Evolutionary conservation across 1,140 invertebrate species (phyloP), one percentile per base, ranked within the genome.

Genomic region (Bradynema listronoti): DNA sequence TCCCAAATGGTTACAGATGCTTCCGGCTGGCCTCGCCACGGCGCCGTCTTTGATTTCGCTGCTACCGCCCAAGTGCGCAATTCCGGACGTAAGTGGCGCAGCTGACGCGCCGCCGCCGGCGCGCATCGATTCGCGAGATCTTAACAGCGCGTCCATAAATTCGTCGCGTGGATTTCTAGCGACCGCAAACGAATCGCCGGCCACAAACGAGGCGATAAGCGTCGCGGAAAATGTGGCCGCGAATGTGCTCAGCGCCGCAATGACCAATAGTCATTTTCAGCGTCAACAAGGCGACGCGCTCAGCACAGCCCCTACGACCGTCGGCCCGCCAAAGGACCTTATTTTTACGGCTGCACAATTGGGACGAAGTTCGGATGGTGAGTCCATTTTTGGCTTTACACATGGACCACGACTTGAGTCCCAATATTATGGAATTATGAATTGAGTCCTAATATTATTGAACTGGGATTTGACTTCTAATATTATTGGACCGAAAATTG

Each of bases 351-450:
- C n/a, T n/a, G n/a, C n/a, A n/a, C n/a, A n/a, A n/a, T 4, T 50
- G n/a, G 47, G 47, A n/a, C 16, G 19, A 27, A 50, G 47, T 50
- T 29, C 34, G 19, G 47, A 50, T 25, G 47, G 47, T 50, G 16
- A 50, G 47, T 25, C n/a, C 5, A 50, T 4, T 50, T 5, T 4
- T 27, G 27, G 42, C 27, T 43, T 22, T 22, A 43, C 9, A 6
- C 42, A 3, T 6, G 27, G 19, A 22, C 27, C 3, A 6, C 42
- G 42, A 22, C 6, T 43, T 9, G 22, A 4, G 4, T 43, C 22
- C 6, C 42, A 3, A 9, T 43, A 22, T 43, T 43, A 22, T 22
- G 4, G 9, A 22, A 43, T 43, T 22, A 43, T 43, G 19, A 22
- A 24, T 47, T 47, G 7, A 47, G 7, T 47, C 22, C 7, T 47